Evolutionary conservation across 2,797 vertebrate genomes (phyloP).

Genomic region (Psittacula derbiana): DNA sequence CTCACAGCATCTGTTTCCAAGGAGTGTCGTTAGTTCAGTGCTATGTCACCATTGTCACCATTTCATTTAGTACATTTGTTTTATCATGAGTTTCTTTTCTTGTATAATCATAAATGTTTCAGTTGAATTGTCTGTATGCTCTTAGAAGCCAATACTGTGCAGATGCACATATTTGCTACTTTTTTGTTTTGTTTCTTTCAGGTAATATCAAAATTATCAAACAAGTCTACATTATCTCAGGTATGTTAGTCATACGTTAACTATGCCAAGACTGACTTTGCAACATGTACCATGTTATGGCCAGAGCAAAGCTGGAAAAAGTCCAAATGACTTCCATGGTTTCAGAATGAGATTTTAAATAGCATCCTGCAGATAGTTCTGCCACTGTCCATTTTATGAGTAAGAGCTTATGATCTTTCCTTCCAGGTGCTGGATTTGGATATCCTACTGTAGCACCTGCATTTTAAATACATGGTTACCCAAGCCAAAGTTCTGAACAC

Average conservation of each 20-base stretch:
- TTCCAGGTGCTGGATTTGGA: neutral
- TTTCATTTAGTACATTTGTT: neutral
- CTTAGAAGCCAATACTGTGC: neutral
- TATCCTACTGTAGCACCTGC: neutral
- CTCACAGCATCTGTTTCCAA: neutral
- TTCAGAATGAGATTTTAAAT: neutral
- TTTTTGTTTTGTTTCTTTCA: constrained; percentile 69
- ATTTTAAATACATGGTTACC: neutral
- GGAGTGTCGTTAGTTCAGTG: neutral
- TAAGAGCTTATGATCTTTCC: neutral
- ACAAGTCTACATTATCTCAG: constrained; percentile 79
- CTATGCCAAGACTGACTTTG: neutral
- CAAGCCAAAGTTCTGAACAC: neutral
- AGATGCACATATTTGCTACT: constrained; percentile 15
- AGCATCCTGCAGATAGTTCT: neutral
- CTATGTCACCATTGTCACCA: neutral
- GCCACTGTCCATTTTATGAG: neutral
- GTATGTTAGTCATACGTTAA: constrained; percentile 69
- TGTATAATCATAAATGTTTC: neutral
- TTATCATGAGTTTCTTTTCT: neutral
- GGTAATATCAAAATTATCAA: constrained; percentile 83
- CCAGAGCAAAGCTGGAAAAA: neutral
- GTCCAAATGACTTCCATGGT: neutral
- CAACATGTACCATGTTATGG: neutral
- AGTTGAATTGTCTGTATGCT: neutral